A percentile compares a stretch with the other conserved stretches of the same genome.
phyloP scores from a whole-genome alignment of 2,113 vertebrate species.

The Heterocephalus glaber region DNA sequence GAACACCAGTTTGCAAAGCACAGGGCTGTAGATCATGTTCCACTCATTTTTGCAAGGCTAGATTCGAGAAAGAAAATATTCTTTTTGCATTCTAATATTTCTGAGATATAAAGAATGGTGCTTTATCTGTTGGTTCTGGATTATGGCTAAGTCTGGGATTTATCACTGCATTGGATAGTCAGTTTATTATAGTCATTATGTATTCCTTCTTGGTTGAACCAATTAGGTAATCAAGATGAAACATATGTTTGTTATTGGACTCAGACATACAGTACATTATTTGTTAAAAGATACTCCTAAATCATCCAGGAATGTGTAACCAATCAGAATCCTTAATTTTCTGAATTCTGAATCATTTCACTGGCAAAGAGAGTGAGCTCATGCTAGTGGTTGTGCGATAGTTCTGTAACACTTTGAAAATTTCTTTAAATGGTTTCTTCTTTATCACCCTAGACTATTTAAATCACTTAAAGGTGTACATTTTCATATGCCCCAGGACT shows the following conservation, averaged over 20 bases:
- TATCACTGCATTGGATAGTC: background rate
- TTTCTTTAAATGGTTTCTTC: background rate
- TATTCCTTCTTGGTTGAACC: constrained; percentile 21
- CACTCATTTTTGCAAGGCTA: background rate
- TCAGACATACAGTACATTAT: constrained; percentile 15
- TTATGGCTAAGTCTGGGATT: background rate
- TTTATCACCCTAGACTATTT: background rate
- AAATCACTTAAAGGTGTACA: background rate
- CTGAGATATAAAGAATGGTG: background rate
- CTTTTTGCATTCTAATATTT: background rate
- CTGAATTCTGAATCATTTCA: background rate
- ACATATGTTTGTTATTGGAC: background rate
- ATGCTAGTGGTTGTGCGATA: background rate
- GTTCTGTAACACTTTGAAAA: background rate
- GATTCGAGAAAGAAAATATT: background rate
- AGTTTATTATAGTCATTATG: background rate
- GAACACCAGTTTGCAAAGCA: background rate
- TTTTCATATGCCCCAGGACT: background rate
- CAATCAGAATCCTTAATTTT: background rate
- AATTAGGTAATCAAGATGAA: constrained; percentile 52
- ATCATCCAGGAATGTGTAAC: background rate
- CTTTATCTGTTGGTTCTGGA: background rate
- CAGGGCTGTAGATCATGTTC: background rate
- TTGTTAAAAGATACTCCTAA: constrained; percentile 11
- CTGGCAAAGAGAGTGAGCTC: background rate